Evolutionary conservation across 2,888 invertebrate species (phyloP).

Genomic region (Nineta flava): DNA sequence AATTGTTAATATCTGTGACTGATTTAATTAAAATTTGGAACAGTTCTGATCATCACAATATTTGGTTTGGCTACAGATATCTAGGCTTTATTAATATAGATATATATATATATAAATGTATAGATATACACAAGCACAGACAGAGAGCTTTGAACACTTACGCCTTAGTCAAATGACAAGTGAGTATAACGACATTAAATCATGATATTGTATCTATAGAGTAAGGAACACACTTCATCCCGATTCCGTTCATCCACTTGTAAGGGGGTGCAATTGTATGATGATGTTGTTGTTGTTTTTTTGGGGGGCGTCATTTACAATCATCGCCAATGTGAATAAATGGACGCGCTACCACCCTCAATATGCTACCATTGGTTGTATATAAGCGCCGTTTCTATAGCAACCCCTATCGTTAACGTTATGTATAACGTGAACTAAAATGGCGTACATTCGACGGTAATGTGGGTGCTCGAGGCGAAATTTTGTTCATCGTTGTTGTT

Average conservation of each 20-base stretch:
- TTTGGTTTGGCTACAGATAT: background rate
- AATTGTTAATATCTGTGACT: conserved; percentile 33
- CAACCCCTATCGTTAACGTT: conserved; percentile 26
- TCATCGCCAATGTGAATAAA: conserved; percentile 8
- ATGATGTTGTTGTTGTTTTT: conserved; percentile 10
- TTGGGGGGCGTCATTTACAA: conserved; percentile 24
- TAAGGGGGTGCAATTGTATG: conserved; percentile 22
- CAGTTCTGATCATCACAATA: conserved; percentile 12
- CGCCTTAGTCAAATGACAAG: conserved; percentile 32
- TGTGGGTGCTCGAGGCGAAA: background rate
- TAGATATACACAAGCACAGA: conserved; percentile 18
- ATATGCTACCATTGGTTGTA: conserved; percentile 20
- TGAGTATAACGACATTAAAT: conserved; percentile 33
- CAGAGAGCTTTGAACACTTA: conserved; percentile 25
- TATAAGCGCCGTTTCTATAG: conserved; percentile 25
- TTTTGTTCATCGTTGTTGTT: conserved; percentile 15
- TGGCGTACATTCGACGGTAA: conserved; percentile 17
- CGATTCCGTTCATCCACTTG: conserved; percentile 19
- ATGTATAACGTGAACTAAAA: conserved; percentile 19
- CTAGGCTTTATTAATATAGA: too few relatives aligned
- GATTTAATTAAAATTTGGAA: conserved; percentile 31
- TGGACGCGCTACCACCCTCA: conserved; percentile 7
- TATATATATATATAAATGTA: too few relatives aligned
- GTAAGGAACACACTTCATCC: too few relatives aligned
- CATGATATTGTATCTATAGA: conserved; percentile 23